Base-by-base conservation (phyloP, 1,140 invertebrate genomes). In the Drosophila ambigua region DNA sequence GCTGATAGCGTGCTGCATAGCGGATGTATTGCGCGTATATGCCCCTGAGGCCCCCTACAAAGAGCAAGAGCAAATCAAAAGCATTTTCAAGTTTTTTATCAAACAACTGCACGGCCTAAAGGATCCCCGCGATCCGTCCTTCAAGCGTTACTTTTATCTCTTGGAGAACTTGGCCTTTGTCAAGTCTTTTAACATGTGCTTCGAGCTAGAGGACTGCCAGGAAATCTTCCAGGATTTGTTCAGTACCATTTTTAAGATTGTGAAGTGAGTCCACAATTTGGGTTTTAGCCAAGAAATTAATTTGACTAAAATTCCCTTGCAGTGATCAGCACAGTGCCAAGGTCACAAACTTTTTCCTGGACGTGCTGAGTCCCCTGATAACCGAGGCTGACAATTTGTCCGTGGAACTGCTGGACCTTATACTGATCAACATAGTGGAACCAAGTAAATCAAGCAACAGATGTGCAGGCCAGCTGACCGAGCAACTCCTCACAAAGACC, bases 111-210 rank as follows among this genome's bases (percentile, higher is more conserved):
- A 96, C 75, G 98, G 98, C 9, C 93, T 99, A 7, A 97, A 97
- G 91, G 98, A 99, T 93, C 98, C 98, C 0, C 98, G 99, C 92
- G 97, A 99, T 93, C 97, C 98, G 23, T 98, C 98, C 2, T 99
- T 99, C 92, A 99, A 99, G 92, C 94, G 98, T 75, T 99, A 99
- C 92, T 99, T 99, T 93, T 99, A 99, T 93, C 93, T 97, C 48
- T 93, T 98, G 64, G 96, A 99, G 93, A 99, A 99, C 93, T 94
- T 99, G 67, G 98, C 98, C 8, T 99, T 98, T 93, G 98, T 99
- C 20, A 99, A 99, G 92, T 98, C 98, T 0, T 99, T 99, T 92
- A 99, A 99, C 92, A 99, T 99, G 96, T 99, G 98, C 92, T 98
- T 99, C 92, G 98, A 99, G 91, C 92, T 99, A 43, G 98, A 99